Evolutionary conservation across 2,113 vertebrate species (phyloP), one percentile per base, ranked within the genome.

Genomic region (Toxostoma redivivum): DNA sequence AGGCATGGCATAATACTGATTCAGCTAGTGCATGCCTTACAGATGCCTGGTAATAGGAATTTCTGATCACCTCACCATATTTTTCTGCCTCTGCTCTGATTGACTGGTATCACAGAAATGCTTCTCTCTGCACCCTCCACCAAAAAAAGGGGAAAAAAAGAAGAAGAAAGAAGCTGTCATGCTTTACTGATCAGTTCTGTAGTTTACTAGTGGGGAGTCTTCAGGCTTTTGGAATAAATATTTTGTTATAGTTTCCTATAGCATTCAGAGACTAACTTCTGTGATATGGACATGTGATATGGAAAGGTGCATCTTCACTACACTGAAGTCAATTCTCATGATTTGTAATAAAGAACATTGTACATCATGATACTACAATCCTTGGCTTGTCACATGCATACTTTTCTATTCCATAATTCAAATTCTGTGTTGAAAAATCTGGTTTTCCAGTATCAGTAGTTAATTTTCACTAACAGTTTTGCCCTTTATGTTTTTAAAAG

Each of bases 121-220:
- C 10, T 15, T 21, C 9, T 8, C 6, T 22, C 16, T 16, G 6
- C 44, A 10, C 25, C 27, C 48, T 2, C 2, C 14, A 28, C 4
- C 3, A 33, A n/a, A 4, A 14, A 20, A n/a, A 35, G 12, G 0
- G 8, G 0, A 1, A 5, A 30, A 57, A n/a, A 48, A 17, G 1
- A 8, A 14, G 25, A 45, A 30, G 5, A 44, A 38, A 35, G 2
- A 74, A 21, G 3, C 73, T 57, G 10, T 31, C 9, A 6, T 22
- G 24, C 8, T 72, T 69, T 60, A 9, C 31, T 47, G 7, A 10
- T 58, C 18, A 64, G 20, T 89, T 83, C 22, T 77, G 28, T 48
- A 56, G 21, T 14, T 94, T 65, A n/a, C 22, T 40, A 25, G 17
- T 91, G 56, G 11, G 19, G 4, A 57, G 5, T 65, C 24, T 69